These are phyloP conservation scores for Eupithecia dodoneata DNA, from an alignment of 2,888 invertebrate genomes.

Conservation along the genomic window DNA sequence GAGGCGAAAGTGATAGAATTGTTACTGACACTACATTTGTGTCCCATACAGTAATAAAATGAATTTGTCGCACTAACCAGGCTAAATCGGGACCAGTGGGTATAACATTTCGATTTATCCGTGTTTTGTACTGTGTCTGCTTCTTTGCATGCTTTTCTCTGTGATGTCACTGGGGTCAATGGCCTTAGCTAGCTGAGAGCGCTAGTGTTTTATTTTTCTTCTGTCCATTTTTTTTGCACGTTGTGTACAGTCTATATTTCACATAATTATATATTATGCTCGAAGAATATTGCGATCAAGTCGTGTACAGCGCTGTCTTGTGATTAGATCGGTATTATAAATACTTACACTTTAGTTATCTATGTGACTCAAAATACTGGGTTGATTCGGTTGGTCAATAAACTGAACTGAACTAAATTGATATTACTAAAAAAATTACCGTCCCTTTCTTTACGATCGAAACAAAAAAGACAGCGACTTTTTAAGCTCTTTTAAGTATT, in stretches of 20 bases:
- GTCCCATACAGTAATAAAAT: slow-evolving; percentile 45
- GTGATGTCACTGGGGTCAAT: slow-evolving; percentile 52
- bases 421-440: too few relatives aligned
- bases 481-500: neutral
- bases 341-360: slow-evolving; percentile 14
- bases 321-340: slow-evolving; percentile 12
- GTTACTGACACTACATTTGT: slow-evolving; percentile 49
- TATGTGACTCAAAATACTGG: slow-evolving; percentile 22
- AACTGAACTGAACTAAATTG: neutral
- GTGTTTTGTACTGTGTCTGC: slow-evolving; percentile 65
- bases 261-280: slow-evolving; percentile 1
- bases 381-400: neutral
- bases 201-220: slow-evolving; percentile 31
- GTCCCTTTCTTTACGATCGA: neutral
- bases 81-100: slow-evolving; percentile 58
- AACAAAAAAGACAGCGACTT: neutral
- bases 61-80: slow-evolving; percentile 57
- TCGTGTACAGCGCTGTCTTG: slow-evolving; percentile 24
- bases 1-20: slow-evolving; percentile 57
- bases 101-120: slow-evolving; percentile 50
- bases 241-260: slow-evolving; percentile 32
- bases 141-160: slow-evolving; percentile 71
- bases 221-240: slow-evolving; percentile 37
- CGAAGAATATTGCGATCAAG: slow-evolving; percentile 18
- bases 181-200: slow-evolving; percentile 28